Conservation (phyloP, 2,888 invertebrate species). For the Erebia aethiops region DNA sequence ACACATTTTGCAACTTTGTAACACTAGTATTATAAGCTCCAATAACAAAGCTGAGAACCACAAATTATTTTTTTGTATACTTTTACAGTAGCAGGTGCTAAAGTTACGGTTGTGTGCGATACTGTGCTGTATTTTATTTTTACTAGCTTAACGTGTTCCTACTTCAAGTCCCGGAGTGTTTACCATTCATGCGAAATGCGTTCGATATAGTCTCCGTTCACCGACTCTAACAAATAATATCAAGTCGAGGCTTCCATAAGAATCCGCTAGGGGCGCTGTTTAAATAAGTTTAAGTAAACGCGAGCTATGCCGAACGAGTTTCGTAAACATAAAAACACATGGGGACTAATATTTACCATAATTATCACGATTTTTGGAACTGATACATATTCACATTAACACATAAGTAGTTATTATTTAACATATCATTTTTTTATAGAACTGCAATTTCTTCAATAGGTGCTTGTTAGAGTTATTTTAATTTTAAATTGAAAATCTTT, state of each 20-base stretch:
- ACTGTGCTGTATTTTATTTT: slow-evolving; percentile 11
- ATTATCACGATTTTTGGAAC: not conserved
- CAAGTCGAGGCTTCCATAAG: not conserved
- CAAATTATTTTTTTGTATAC: not conserved
- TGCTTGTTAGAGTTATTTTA: not conserved
- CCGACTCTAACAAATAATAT: not conserved
- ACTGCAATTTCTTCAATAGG: not conserved
- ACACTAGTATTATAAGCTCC: not conserved
- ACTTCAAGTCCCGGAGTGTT: not conserved
- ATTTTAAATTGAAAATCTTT: not conserved
- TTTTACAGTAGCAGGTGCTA: slow-evolving; percentile 33
- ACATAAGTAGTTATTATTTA: slow-evolving; percentile 2
- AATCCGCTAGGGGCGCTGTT: not conserved
- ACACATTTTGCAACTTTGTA: too few relatives aligned
- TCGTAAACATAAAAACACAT: not conserved
- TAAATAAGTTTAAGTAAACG: not conserved
- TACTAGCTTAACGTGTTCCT: not conserved
- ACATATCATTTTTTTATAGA: slow-evolving; percentile 8
- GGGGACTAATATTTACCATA: not conserved
- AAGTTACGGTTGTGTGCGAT: slow-evolving; percentile 34
- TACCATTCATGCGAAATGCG: not conserved
- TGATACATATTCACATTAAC: not conserved
- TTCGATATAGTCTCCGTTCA: not conserved
- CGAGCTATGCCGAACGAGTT: not conserved
- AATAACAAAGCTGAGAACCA: not conserved